These are phyloP conservation scores for Oryzias woworae DNA, from an alignment of 2,113 vertebrate species.

Conservation along the genomic window DNA sequence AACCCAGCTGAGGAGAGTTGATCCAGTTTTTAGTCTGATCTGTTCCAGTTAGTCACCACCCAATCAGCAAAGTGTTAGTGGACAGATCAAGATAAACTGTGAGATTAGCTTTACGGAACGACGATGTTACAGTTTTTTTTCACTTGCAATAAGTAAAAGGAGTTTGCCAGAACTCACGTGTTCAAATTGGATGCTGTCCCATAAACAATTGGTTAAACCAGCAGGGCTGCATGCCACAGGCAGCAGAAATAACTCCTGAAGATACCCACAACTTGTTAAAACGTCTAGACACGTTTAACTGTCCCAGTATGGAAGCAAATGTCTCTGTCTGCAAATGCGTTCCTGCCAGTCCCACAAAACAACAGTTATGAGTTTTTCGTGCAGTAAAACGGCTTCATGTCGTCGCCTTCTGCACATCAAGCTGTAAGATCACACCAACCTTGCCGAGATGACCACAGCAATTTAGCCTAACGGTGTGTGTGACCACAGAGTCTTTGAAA, in stretches of 20 bases:
- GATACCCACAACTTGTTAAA: not conserved
- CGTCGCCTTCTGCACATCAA: no score
- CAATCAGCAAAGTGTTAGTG: not conserved
- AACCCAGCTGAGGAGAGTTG: no score
- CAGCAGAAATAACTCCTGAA: not conserved
- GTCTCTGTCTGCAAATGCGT: constrained; percentile 7
- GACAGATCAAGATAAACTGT: not conserved
- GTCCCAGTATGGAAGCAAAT: no score
- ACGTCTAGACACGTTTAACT: not conserved
- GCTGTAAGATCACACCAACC: constrained; percentile 11
- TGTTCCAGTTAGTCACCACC: not conserved
- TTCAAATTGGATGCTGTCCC: not conserved
- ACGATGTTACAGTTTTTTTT: no score
- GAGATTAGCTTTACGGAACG: no score
- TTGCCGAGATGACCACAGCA: not conserved
- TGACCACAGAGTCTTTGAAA: constrained; percentile 3
- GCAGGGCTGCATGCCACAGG: constrained; percentile 3
- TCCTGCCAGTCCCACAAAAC: constrained; percentile 32
- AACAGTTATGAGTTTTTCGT: not conserved
- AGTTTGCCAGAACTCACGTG: not conserved
- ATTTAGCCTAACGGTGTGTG: not conserved
- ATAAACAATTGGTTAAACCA: constrained; percentile 3
- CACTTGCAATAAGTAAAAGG: no score
- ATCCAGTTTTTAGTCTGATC: no score
- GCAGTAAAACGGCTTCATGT: no score